phyloP scores from a whole-genome alignment of 1,140 invertebrate genomes.

The Drosophila sulfurigaster region DNA sequence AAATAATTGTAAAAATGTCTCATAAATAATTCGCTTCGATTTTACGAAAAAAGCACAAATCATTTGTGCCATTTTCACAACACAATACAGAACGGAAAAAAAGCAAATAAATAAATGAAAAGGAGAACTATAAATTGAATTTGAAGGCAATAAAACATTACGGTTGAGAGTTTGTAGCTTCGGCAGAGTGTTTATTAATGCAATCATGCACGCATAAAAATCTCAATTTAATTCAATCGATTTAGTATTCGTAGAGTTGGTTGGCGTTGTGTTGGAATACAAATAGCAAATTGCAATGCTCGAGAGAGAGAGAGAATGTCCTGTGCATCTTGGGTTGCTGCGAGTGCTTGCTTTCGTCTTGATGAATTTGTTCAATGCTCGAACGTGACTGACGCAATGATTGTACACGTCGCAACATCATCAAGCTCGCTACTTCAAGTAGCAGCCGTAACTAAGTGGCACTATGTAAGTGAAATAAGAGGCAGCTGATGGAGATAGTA shows the following conservation, averaged over 20 bases:
- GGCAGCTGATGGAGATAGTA: slow-evolving; percentile 48
- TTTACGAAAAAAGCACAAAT: slow-evolving; percentile 39
- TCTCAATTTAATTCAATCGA: slow-evolving; percentile 81
- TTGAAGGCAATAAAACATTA: slow-evolving; percentile 62
- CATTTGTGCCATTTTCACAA: slow-evolving; percentile 25
- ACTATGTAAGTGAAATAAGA: slow-evolving; percentile 79
- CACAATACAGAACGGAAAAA: background rate
- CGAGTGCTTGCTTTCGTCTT: slow-evolving; percentile 55
- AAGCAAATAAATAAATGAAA: slow-evolving; percentile 48
- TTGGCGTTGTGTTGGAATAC: slow-evolving; percentile 50
- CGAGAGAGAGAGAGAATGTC: background rate
- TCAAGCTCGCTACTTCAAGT: slow-evolving; percentile 15
- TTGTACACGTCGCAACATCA: slow-evolving; percentile 68
- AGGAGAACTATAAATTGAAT: slow-evolving; percentile 66
- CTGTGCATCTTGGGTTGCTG: slow-evolving; percentile 6
- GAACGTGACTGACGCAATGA: slow-evolving; percentile 82
- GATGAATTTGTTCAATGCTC: slow-evolving; percentile 81
- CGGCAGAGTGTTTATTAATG: slow-evolving; percentile 67
- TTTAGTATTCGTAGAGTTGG: slow-evolving; percentile 40
- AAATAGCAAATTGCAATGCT: slow-evolving; percentile 70
- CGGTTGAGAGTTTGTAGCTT: slow-evolving; percentile 17
- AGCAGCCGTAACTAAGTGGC: slow-evolving; percentile 74
- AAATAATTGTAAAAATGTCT: slow-evolving; percentile 20
- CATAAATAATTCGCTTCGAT: slow-evolving; percentile 66
- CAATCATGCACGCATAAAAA: slow-evolving; percentile 77